Evolutionary conservation across 64 coral and sea anemone genomes (phyloP), one percentile per base, ranked within the genome.

Genomic region (Trachythela sp.): DNA sequence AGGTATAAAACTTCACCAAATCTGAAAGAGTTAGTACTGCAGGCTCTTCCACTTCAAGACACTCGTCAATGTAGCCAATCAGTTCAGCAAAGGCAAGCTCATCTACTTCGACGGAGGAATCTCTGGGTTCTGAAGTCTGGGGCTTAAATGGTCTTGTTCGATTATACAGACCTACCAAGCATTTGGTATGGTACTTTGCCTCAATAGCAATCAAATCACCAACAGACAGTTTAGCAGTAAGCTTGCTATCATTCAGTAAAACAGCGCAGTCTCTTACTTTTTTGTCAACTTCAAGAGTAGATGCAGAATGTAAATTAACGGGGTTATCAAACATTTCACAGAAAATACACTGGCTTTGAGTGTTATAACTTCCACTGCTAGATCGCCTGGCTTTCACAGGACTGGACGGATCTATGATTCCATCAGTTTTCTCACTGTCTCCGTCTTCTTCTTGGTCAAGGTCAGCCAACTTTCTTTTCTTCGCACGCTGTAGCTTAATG

Each of bases 1-100:
- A 39, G 26, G 32, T 41, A 37, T 90, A 90, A 40, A 87, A 51
- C 15, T 72, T 77, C 26, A 75, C 40, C 17, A 93, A 45, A 43
- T 93, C 87, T 18, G 83, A 85, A 51, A 89, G 68, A 34, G 86
- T 89, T 34, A 88, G 90, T 37, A 94, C 88, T 84, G 84, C 59
- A 17, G 84, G 24, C 86, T 70, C 51, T 88, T 72, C 84, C 39
- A 83, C 71, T 45, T 27, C 40, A 45, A 77, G 54, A 54, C 75
- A 88, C 84, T 94, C 92, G 27, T 94, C 92, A 48, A 88, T 94
- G 64, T 88, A 91, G 2, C 76, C 83, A 84, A 94, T 84, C 29
- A 94, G 80, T 43, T 90, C 75, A 56, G 92, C 72, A 85, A 91
- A 90, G 48, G 77, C 89, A 34, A 89, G 83, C 17, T 88, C 85